phyloP scores from a whole-genome alignment of 2,888 invertebrate species.

The Stictocephala bisonia region DNA sequence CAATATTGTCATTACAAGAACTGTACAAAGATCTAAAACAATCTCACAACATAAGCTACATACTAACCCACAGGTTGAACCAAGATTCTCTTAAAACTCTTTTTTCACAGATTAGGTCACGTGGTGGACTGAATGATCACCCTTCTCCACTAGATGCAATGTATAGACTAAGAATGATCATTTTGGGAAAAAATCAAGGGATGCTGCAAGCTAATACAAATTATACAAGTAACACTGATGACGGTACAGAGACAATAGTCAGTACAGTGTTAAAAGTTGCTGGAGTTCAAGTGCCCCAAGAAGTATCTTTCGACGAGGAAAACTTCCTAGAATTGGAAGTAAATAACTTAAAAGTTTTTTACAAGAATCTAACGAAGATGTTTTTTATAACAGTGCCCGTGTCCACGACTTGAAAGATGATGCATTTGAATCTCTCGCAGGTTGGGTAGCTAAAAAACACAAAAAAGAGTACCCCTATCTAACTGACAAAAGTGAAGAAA shows the following conservation, averaged over 20 bases:
- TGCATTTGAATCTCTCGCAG: no score
- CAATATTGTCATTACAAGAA: conserved; percentile 21
- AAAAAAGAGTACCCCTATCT: no score
- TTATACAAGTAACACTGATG: conserved; percentile 10
- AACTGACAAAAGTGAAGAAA: no score
- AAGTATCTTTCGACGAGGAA: neutral
- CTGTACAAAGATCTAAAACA: neutral
- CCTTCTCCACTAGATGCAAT: conserved; percentile 55
- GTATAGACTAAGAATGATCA: conserved; percentile 53
- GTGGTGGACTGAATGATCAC: conserved; percentile 56
- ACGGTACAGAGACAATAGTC: conserved; percentile 8
- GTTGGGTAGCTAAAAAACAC: no score
- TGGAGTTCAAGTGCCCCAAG: neutral
- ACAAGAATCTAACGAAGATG: no score
- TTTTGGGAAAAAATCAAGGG: conserved; percentile 53
- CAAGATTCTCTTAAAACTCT: conserved; percentile 29
- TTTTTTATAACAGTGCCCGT: no score
- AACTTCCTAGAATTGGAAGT: no score
- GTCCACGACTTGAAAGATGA: no score
- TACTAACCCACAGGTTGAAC: conserved; percentile 28
- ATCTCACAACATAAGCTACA: neutral
- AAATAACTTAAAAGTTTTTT: no score
- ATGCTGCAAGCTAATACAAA: conserved; percentile 23
- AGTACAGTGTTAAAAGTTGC: conserved; percentile 24
- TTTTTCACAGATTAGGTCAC: conserved; percentile 50